These are phyloP conservation scores for Clinocottus analis DNA, from an alignment of 2,113 vertebrate genomes.

Conservation along the genomic window DNA sequence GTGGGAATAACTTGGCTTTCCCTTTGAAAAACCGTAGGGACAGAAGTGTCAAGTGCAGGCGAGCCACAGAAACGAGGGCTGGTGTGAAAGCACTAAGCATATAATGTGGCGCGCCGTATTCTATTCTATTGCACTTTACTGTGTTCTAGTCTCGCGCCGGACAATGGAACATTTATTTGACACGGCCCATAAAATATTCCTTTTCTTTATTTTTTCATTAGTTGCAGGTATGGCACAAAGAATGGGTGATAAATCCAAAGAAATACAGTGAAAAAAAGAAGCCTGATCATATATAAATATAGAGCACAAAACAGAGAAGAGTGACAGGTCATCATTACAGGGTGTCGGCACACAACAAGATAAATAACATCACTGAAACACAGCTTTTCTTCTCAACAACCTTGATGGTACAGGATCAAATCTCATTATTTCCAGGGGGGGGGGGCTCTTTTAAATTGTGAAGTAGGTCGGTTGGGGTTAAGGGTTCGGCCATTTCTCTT, in stretches of 20 bases:
- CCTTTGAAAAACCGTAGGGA: constrained; percentile 59
- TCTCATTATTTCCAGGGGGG: constrained; percentile 24
- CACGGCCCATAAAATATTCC: constrained; percentile 76
- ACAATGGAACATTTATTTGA: constrained; percentile 23
- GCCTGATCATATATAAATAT: constrained; percentile 78
- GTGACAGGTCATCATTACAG: constrained; percentile 76
- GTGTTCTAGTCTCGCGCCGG: neutral
- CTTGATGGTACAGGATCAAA: constrained; percentile 43
- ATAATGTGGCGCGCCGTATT: constrained; percentile 7
- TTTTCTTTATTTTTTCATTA: constrained; percentile 85
- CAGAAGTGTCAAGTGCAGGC: constrained; percentile 56
- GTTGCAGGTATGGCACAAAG: constrained; percentile 83
- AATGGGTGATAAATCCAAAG: constrained; percentile 81
- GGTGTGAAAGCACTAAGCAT: constrained; percentile 15
- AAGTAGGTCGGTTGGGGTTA: too few species aligned
- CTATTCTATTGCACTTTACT: neutral
- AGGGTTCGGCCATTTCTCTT: neutral
- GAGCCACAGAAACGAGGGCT: constrained; percentile 12
- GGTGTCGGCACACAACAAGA: constrained; percentile 69
- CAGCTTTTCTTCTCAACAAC: constrained; percentile 48
- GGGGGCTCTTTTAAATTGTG: neutral
- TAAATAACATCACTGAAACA: constrained; percentile 69
- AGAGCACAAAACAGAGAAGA: constrained; percentile 83
- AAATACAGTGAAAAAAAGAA: constrained; percentile 80
- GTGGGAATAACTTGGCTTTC: constrained; percentile 59